A percentile compares a stretch with the other conserved stretches of the same genome.
Evolutionary conservation across 2,888 invertebrate genomes (phyloP).

Genomic region (Camptogramma bilineatum): DNA sequence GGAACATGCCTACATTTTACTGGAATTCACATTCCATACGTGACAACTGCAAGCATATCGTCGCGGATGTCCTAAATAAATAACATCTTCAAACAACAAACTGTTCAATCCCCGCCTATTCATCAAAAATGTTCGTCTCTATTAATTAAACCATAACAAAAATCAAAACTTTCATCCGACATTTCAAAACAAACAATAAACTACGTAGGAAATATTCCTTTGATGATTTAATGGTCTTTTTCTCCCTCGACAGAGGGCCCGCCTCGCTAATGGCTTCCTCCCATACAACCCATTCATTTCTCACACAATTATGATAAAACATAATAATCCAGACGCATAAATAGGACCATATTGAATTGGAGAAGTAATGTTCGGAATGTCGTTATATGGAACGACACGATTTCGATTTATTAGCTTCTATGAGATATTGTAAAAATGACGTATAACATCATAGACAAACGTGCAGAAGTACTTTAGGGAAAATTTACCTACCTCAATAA

Average conservation of each 20-base stretch:
- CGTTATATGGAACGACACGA: constrained; percentile 19
- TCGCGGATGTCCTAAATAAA: background rate
- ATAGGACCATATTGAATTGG: constrained; percentile 30
- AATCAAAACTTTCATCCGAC: constrained; percentile 19
- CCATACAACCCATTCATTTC: constrained; percentile 51
- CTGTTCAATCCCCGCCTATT: background rate
- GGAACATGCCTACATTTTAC: background rate
- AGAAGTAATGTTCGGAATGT: constrained; percentile 27
- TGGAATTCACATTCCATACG: too few species aligned
- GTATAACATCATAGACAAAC: background rate
- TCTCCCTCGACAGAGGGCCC: constrained; percentile 51
- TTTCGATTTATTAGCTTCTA: constrained; percentile 5
- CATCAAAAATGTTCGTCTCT: background rate
- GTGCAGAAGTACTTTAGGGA: background rate
- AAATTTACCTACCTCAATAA: too few species aligned
- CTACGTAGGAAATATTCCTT: constrained; percentile 38
- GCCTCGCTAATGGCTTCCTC: constrained; percentile 51
- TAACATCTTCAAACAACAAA: background rate
- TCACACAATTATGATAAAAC: constrained; percentile 54
- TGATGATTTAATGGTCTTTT: constrained; percentile 37
- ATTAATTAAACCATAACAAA: constrained; percentile 18
- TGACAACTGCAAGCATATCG: too few species aligned
- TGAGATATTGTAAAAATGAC: constrained; percentile 7
- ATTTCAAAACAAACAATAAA: constrained; percentile 39
- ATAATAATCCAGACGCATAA: constrained; percentile 42